A percentile compares a stretch with the other conserved stretches of the same genome.
phyloP scores from a whole-genome alignment of 2,797 vertebrate species.

The Mus spretus region DNA sequence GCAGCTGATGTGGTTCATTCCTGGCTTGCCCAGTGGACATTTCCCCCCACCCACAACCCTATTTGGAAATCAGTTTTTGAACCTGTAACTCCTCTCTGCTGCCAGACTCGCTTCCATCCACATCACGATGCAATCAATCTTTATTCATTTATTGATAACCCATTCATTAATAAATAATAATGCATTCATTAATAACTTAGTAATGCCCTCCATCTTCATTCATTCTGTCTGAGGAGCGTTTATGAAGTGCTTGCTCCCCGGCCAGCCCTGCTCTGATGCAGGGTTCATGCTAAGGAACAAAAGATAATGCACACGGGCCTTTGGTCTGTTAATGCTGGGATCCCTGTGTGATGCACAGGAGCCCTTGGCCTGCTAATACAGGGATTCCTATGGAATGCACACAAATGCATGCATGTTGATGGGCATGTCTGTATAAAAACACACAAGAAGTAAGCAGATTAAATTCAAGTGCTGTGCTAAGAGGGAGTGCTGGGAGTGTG shows the following conservation, averaged over 20 bases:
- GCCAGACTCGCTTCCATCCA: background rate
- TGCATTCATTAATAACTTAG: conserved; percentile 8
- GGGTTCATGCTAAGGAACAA: background rate
- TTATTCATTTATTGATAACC: conserved; percentile 32
- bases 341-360: accelerated
- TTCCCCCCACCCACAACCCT: background rate
- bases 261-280: accelerated
- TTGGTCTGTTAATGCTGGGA: accelerated
- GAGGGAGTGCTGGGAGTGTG: accelerated
- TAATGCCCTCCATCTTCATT: background rate
- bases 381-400: accelerated
- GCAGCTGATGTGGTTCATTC: accelerated
- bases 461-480: background rate
- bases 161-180: background rate
- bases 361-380: accelerated
- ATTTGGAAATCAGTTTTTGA: background rate
- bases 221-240: background rate
- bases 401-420: accelerated
- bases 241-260: background rate
- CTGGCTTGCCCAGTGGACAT: too few relatives aligned
- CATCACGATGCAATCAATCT: background rate
- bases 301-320: too few relatives aligned
- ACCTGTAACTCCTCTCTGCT: background rate
- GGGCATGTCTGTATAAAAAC: background rate
- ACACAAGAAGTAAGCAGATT: background rate